Conservation (phyloP, 2,888 invertebrate species). For the Vesta saturnalis region DNA sequence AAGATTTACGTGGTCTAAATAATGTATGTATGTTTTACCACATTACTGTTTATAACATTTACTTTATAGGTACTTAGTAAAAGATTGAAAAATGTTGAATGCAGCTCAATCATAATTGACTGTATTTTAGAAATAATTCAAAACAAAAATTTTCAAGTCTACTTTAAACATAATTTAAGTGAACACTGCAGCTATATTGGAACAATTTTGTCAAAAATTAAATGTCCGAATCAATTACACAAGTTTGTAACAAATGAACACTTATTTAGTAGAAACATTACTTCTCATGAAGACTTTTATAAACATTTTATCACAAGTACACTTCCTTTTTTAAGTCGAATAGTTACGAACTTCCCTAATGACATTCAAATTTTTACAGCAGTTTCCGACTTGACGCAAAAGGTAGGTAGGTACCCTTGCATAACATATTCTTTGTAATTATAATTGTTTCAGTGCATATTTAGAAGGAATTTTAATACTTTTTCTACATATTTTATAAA, state of each 20-base stretch:
- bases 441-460: constrained; percentile 46
- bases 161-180: constrained; percentile 49
- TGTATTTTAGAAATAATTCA: constrained; percentile 34
- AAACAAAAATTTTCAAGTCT: constrained; percentile 50
- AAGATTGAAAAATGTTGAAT: not conserved
- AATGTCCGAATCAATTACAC: constrained; percentile 29
- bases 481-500: constrained; percentile 45
- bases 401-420: constrained; percentile 39
- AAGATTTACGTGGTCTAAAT: constrained; percentile 46
- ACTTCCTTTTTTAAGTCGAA: constrained; percentile 41
- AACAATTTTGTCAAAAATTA: constrained; percentile 38
- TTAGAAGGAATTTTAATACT: constrained; percentile 45
- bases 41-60: not conserved
- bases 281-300: constrained; percentile 41
- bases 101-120: not conserved
- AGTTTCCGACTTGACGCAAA: constrained; percentile 45
- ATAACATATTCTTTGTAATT: constrained; percentile 8
- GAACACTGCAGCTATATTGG: constrained; percentile 49
- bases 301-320: constrained; percentile 41
- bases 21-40: constrained; percentile 32
- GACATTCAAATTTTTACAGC: constrained; percentile 40
- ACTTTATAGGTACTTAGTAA: constrained; percentile 16
- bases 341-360: constrained; percentile 40
- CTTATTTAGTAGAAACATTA: constrained; percentile 43
- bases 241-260: constrained; percentile 42